Base-by-base conservation (phyloP, 2,888 invertebrate genomes). In the Steromphala cineraria region DNA sequence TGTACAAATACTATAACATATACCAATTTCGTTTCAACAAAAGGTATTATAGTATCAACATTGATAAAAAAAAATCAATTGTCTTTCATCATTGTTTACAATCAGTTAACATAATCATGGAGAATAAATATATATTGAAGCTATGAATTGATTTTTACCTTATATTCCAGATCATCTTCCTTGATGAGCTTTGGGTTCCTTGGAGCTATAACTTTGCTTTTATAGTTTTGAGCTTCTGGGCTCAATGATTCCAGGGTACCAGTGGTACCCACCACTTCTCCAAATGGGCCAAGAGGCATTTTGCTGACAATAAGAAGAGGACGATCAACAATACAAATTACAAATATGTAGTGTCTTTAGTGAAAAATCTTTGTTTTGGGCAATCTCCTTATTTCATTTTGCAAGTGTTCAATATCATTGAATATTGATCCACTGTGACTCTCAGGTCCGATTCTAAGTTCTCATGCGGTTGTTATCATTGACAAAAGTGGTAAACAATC, bases 211-310 rank as follows among this genome's bases (percentile, higher is more conserved):
- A 93, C 93, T 84, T 91, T 92, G 74, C 90, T 92, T 78, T 90
- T 92, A 87, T 92, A 93, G 75, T 90, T 87, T 56, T 86, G 85
- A 19, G 87, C 87, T 78, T 89, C 89, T 36, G 89, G 88, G n/a
- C 89, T 88, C 19, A 93, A 87, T 80, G 89, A 84, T 55, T 92
- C 92, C 55, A 93, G 86, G 85, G 93, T 93, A 82, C 92, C 92
- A 24, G 93, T 93, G 85, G 93, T 93, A 81, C 93, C 93, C 67
- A 93, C 87, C 84, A 93, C 91, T 86, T 93, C 93, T 28, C 93
- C 93, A 89, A 93, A 93, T 80, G 92, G 92, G 81, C 93, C 93
- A 56, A 92, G 89, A 36, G 93, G 91, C 91, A 91, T 91, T 79
- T 81, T 89, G 81, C 76, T 53, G n/a, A 19, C 13, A 28, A 71